Evolutionary conservation across 1,140 invertebrate species (phyloP).

Genomic region (Plectus sambesii): DNA sequence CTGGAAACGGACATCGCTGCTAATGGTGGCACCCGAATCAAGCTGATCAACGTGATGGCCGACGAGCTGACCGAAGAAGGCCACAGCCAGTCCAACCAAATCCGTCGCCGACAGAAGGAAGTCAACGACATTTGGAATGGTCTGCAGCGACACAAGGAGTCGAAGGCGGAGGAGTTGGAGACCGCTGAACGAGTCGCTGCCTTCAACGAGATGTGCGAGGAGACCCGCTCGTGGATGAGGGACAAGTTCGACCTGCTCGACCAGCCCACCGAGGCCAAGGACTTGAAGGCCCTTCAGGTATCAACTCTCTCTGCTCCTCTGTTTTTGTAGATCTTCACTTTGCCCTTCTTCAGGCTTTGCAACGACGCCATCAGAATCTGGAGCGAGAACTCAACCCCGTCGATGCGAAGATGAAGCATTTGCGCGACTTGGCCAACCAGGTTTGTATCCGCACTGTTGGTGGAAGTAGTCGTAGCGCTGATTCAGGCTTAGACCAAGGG

Average conservation of each 20-base stretch:
- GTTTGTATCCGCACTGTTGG: not conserved
- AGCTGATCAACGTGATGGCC: slow-evolving; percentile 73
- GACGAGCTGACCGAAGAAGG: slow-evolving; percentile 69
- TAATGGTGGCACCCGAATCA: slow-evolving; percentile 67
- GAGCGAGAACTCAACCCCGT: slow-evolving; percentile 35
- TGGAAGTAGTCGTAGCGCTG: not conserved
- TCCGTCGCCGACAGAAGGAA: slow-evolving; percentile 65
- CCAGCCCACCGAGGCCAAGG: slow-evolving; percentile 58
- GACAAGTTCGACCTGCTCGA: slow-evolving; percentile 70
- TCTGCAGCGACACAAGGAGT: slow-evolving; percentile 70
- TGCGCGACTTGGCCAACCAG: slow-evolving; percentile 29
- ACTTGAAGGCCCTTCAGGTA: slow-evolving; percentile 71
- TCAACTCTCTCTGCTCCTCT: too few species aligned
- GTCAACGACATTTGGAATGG: slow-evolving; percentile 62
- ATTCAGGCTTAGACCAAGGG: too few species aligned
- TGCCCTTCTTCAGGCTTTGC: too few species aligned
- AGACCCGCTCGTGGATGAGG: slow-evolving; percentile 81
- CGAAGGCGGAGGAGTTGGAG: slow-evolving; percentile 72
- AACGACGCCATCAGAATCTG: slow-evolving; percentile 71
- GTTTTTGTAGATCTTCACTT: too few species aligned
- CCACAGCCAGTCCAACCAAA: slow-evolving; percentile 76
- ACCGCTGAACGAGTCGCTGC: slow-evolving; percentile 65
- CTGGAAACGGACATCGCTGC: slow-evolving; percentile 88
- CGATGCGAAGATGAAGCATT: slow-evolving; percentile 37
- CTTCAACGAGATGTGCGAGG: slow-evolving; percentile 81